Conservation (phyloP, 2,888 invertebrate species). For the Chalcis sispes region DNA sequence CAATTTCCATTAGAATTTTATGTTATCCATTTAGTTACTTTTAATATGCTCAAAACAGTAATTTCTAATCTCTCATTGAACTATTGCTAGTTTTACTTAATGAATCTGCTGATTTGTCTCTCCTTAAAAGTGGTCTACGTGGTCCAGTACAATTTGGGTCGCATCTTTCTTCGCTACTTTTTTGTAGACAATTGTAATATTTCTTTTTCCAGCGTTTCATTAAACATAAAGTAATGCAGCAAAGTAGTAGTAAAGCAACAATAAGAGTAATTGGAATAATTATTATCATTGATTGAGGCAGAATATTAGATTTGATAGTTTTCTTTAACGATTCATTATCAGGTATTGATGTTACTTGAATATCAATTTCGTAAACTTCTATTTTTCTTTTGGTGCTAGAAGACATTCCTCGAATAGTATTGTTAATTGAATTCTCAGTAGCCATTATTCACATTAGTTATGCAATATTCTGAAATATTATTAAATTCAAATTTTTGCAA, state of each 20-base stretch:
- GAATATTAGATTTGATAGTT: too few relatives aligned
- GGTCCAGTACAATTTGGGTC: slow-evolving; percentile 40
- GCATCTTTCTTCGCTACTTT: slow-evolving; percentile 26
- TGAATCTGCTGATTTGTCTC: slow-evolving; percentile 47
- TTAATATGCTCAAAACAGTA: neutral
- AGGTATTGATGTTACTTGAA: slow-evolving; percentile 31
- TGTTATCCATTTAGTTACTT: neutral
- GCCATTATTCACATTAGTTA: slow-evolving; percentile 13
- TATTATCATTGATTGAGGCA: slow-evolving; percentile 29
- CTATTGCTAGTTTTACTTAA: slow-evolving; percentile 46
- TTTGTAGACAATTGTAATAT: slow-evolving; percentile 54
- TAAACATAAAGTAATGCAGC: slow-evolving; percentile 42
- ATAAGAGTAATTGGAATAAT: slow-evolving; percentile 33
- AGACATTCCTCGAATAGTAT: neutral
- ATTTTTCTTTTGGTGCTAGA: slow-evolving; percentile 4
- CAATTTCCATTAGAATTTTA: neutral
- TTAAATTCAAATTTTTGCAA: neutral
- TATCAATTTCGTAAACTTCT: slow-evolving; percentile 37
- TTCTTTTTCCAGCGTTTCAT: slow-evolving; percentile 53
- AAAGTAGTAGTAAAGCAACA: slow-evolving; percentile 45
- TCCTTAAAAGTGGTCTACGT: slow-evolving; percentile 51
- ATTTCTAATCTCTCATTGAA: slow-evolving; percentile 21
- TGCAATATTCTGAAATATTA: slow-evolving; percentile 5
- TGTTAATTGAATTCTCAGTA: slow-evolving; percentile 1
- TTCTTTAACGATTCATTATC: neutral